phyloP scores from a whole-genome alignment of 1,140 invertebrate species.

The Micrasema minimum region DNA sequence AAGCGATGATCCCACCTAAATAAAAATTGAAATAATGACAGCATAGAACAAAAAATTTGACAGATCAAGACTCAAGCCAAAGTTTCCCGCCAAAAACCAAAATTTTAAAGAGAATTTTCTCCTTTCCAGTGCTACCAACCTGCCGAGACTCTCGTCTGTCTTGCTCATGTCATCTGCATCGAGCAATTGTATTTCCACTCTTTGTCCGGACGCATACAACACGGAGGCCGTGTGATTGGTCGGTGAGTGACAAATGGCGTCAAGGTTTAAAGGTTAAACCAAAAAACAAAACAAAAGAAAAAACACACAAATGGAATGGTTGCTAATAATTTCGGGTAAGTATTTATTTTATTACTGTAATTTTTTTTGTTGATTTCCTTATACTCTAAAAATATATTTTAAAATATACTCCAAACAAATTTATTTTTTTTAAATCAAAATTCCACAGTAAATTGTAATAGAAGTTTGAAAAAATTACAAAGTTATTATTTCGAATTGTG shows the following conservation, averaged over 20 bases:
- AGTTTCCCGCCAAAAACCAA: constrained; percentile 22
- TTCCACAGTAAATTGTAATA: too few species aligned
- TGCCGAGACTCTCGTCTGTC: constrained; percentile 50
- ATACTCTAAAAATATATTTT: too few species aligned
- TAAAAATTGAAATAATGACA: too few species aligned
- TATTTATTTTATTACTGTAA: too few species aligned
- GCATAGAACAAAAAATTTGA: neutral
- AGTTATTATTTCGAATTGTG: too few species aligned
- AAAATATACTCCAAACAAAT: too few species aligned
- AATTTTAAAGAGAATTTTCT: constrained; percentile 8
- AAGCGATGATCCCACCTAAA: too few species aligned
- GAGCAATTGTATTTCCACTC: constrained; percentile 34
- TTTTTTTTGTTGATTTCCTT: constrained; percentile 8
- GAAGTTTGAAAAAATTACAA: too few species aligned
- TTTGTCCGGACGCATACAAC: constrained; percentile 42
- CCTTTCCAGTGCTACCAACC: constrained; percentile 41
- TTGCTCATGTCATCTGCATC: constrained; percentile 51
- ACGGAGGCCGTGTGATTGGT: constrained; percentile 38
- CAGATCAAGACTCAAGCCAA: constrained; percentile 11
- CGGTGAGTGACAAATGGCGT: constrained; percentile 23
- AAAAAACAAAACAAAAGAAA: constrained; percentile 47
- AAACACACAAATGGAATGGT: constrained; percentile 45
- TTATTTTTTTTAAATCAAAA: too few species aligned
- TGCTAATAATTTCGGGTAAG: neutral
- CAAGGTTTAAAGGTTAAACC: constrained; percentile 47